Evolutionary conservation across 2,113 vertebrate genomes (phyloP).

Genomic region (Pan troglodytes): NHGRI_mPanTro3-v2.1_pri NC_072409.2:93387501-93388000

Average conservation of each 20-base stretch:
- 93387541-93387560: not conserved
- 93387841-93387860: not conserved
- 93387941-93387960: not conserved
- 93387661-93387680: not conserved
- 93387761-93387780: not conserved
- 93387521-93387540: not conserved
- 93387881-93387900: not conserved
- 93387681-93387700: not conserved
- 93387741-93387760: not conserved
- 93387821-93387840: not conserved
- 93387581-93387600: not conserved
- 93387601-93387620: not conserved
- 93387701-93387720: not conserved
- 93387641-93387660: not conserved
- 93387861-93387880: not conserved
- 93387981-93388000: not conserved
- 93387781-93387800: not conserved
- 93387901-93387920: not conserved
- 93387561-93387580: not conserved
- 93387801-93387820: not conserved
- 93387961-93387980: not conserved
- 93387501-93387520: not conserved
- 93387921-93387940: not conserved
- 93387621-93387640: not conserved
- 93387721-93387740: not conserved